These are phyloP conservation scores for Heteromormyrus szaboi DNA, from an alignment of 2,797 vertebrate genomes.

Conservation along the genomic window DNA sequence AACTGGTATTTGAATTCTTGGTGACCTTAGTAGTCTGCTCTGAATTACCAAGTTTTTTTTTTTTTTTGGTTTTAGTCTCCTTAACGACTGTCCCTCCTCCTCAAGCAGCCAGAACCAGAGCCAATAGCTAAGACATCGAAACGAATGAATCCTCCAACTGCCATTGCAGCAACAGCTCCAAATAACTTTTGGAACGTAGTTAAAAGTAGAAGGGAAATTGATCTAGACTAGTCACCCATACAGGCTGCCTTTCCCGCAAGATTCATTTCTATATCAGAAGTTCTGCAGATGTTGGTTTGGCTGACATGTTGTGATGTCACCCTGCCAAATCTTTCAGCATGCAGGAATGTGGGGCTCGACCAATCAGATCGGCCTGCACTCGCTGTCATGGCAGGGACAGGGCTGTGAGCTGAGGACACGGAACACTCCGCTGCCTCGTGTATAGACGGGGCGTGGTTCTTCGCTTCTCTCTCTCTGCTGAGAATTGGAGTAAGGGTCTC, in stretches of 20 bases:
- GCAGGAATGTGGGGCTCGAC: neutral
- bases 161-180: constrained; percentile 9
- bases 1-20: neutral
- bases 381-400: neutral
- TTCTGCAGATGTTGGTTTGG: constrained; percentile 27
- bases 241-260: constrained; percentile 35
- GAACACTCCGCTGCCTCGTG: neutral
- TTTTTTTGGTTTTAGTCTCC: neutral
- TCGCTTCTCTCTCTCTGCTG: neutral
- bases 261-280: constrained; percentile 9
- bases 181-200: constrained; percentile 1
- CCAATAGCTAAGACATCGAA: neutral
- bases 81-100: neutral
- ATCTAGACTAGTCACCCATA: constrained; percentile 30
- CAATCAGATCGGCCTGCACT: neutral
- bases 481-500: neutral
- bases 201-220: constrained; percentile 29
- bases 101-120: neutral
- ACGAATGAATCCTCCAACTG: constrained; percentile 5
- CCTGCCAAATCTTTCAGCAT: neutral
- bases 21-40: neutral
- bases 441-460: neutral
- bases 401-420: neutral
- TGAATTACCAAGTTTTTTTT: constrained; percentile 12
- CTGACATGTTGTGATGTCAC: constrained; percentile 9